phyloP scores from a whole-genome alignment of 2,797 vertebrate species.

The Melanotaenia pygmaea region DNA sequence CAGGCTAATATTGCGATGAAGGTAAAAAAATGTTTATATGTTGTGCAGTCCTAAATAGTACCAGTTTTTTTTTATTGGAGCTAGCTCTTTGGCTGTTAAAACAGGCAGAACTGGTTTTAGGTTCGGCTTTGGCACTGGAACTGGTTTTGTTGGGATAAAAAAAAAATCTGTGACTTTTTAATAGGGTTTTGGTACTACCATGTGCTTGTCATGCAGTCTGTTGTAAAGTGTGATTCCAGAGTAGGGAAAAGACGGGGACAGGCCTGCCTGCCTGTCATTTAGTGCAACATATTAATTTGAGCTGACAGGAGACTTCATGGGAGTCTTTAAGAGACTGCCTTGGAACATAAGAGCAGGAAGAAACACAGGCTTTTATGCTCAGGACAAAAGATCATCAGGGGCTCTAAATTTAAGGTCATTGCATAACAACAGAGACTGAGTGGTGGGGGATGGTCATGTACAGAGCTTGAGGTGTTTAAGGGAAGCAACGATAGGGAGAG shows the following conservation, averaged over 20 bases:
- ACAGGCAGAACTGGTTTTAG: too few relatives aligned
- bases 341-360: constrained; percentile 58
- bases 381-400: constrained; percentile 78
- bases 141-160: too few relatives aligned
- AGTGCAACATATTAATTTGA: constrained; percentile 72
- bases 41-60: too few relatives aligned
- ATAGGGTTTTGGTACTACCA: constrained; percentile 24
- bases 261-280: constrained; percentile 53
- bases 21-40: too few relatives aligned
- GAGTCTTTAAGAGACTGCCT: constrained; percentile 65
- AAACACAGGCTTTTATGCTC: constrained; percentile 68
- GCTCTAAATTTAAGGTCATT: constrained; percentile 80
- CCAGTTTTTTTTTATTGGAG: too few relatives aligned
- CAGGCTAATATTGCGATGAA: too few relatives aligned
- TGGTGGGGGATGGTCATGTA: constrained; percentile 47
- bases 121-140: too few relatives aligned
- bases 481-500: constrained; percentile 18
- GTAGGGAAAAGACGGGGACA: constrained; percentile 36
- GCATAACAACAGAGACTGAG: constrained; percentile 66
- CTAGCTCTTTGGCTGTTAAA: too few relatives aligned
- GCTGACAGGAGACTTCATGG: constrained; percentile 74
- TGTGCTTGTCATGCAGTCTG: constrained; percentile 37
- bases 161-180: too few relatives aligned
- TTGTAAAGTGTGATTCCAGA: constrained; percentile 40
- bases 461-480: constrained; percentile 49